phyloP scores from a whole-genome alignment of 2,888 invertebrate species.

The Cataglyphis altisquamis region DNA sequence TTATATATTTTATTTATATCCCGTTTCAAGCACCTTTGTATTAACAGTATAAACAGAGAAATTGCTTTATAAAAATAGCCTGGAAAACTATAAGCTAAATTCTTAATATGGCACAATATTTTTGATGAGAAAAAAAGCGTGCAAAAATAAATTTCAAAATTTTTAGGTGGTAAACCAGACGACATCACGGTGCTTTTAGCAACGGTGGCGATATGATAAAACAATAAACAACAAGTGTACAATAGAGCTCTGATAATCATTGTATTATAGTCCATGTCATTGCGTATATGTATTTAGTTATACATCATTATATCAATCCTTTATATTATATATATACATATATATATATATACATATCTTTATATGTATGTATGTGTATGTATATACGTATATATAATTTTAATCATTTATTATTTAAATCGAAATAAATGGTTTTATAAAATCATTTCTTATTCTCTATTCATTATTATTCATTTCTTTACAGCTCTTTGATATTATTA shows the following conservation, averaged over 20 bases:
- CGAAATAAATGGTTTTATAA: conserved; percentile 78
- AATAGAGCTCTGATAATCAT: conserved; percentile 82
- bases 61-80: not conserved
- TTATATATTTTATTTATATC: not conserved
- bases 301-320: conserved; percentile 78
- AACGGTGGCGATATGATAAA: conserved; percentile 91
- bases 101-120: not conserved
- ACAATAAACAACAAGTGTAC: conserved; percentile 73
- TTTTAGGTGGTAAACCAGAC: conserved; percentile 98
- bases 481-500: conserved; percentile 37
- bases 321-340: conserved; percentile 36
- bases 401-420: conserved; percentile 81
- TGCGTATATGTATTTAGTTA: conserved; percentile 82
- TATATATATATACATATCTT: conserved; percentile 46
- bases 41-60: not conserved
- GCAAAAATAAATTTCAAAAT: conserved; percentile 48
- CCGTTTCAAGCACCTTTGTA: not conserved
- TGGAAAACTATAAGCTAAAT: conserved; percentile 5
- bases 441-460: conserved; percentile 61
- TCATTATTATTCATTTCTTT: conserved; percentile 52
- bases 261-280: conserved; percentile 86
- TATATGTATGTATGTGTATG: not conserved
- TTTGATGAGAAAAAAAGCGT: not conserved
- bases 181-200: conserved; percentile 99
- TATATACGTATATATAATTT: conserved; percentile 26